Base-by-base conservation (phyloP, 1,140 invertebrate genomes). In the Aphelinus certus region DNA sequence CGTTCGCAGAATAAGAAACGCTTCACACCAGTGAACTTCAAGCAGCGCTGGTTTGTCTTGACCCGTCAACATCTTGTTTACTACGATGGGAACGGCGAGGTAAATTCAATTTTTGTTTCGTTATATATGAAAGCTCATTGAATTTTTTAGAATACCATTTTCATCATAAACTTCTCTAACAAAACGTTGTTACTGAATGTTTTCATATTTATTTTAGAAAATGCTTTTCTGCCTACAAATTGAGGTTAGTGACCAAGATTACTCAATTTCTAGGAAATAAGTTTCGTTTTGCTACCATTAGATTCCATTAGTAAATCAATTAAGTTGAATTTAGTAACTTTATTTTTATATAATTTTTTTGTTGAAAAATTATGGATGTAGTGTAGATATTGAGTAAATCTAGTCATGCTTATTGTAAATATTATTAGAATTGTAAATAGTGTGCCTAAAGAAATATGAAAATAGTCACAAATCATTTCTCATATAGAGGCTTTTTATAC, bases 1-100 rank as follows among this genome's bases (percentile, higher is more conserved):
- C 89, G 94, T 67, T 95, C 95, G 2, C 94, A 95, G 84, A 96
- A 95, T 85, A 95, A 95, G 85, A 95, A 95, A 84, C 89, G 93
- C 61, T 95, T 95, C 82, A 94, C 93, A 42, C 92, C 93, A 5
- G 91, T 95, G 55, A 96, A 96, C 84, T 96, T 94, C 84, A 95
- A 95, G 84, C 92, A 93, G 85, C 90, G 95, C 45, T 96, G 93
- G 93, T 94, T 96, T 85, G 91, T 94, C 62, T 86, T 96, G 47
- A 95, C 94, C 1, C 91, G 89, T 77, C 91, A 90, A 66, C 89
- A 90, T 72, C 90, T 96, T 42, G 91, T 93, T 64, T 96, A 96
- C 85, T 95, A 94, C 85, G 95, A 96, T 83, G 90, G 91, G 65
- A 91, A 94, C 87, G 90, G 92, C 56, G 93, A 94, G 89, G 94